Conservation (phyloP, 2,113 vertebrate genomes). For the Phalacrocorax pelagicus region DNA sequence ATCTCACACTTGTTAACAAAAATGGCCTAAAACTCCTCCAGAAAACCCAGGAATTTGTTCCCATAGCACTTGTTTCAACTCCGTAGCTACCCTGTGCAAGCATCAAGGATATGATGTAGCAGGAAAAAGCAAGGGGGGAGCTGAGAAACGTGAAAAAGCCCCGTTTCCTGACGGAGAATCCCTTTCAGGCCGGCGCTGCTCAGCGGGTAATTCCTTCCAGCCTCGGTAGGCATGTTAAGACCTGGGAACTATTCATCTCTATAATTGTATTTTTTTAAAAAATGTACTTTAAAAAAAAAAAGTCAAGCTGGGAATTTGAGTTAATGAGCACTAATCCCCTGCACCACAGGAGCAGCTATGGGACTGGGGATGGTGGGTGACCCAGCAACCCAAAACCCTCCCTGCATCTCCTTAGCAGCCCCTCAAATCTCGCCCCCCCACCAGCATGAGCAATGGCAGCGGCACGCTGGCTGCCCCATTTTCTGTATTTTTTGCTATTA, state of each 20-base stretch:
- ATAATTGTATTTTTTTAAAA: background rate
- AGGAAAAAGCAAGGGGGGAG: background rate
- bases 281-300: background rate
- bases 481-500: background rate
- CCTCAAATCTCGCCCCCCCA: no score
- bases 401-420: background rate
- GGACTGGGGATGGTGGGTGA: background rate
- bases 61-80: background rate
- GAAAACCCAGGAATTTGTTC: rapidly evolving
- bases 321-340: background rate
- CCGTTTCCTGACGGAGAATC: background rate
- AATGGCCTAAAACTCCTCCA: background rate
- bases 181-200: background rate
- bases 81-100: rapidly evolving
- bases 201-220: background rate
- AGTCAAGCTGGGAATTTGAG: background rate
- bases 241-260: conserved; percentile 43
- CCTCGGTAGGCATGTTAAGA: conserved; percentile 40
- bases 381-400: background rate
- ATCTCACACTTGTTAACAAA: conserved; percentile 36
- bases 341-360: background rate
- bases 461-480: background rate
- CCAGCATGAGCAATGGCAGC: background rate
- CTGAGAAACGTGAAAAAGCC: background rate
- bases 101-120: rapidly evolving